phyloP scores from a whole-genome alignment of 2,113 vertebrate species.

The Albula glossodonta region DNA sequence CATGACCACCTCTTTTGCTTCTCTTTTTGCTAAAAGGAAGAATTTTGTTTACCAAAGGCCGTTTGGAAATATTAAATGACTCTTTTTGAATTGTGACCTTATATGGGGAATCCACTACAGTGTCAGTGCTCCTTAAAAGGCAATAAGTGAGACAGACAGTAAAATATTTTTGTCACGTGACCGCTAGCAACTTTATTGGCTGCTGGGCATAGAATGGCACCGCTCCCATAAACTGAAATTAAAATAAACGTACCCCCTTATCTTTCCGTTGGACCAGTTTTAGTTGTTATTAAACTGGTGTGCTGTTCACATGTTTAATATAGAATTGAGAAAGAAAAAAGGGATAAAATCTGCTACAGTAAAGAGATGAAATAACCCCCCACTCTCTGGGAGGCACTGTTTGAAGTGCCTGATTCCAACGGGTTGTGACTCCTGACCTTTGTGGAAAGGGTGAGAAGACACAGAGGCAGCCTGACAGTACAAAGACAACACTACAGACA shows the following conservation, averaged over 20 bases:
- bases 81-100: slow-evolving; percentile 57
- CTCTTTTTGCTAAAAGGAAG: slow-evolving; percentile 22
- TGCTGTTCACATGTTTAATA: slow-evolving; percentile 31
- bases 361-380: neutral
- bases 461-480: neutral
- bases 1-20: slow-evolving; percentile 14
- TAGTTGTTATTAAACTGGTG: slow-evolving; percentile 31
- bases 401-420: neutral
- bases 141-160: slow-evolving; percentile 40
- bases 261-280: slow-evolving; percentile 34
- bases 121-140: slow-evolving; percentile 65
- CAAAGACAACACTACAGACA: neutral
- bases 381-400: neutral
- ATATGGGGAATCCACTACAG: slow-evolving; percentile 54
- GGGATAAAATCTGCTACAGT: neutral
- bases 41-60: slow-evolving; percentile 44
- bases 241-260: slow-evolving; percentile 37
- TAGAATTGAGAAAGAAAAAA: neutral
- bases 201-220: slow-evolving; percentile 42
- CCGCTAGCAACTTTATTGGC: slow-evolving; percentile 36
- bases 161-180: slow-evolving; percentile 49
- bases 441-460: neutral
- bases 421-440: slow-evolving; percentile 11
- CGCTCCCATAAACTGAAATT: slow-evolving; percentile 44
- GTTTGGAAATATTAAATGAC: slow-evolving; percentile 59